These are phyloP conservation scores for Parnassius smintheus DNA, from an alignment of 2,888 invertebrate species.

Conservation along the genomic window DNA sequence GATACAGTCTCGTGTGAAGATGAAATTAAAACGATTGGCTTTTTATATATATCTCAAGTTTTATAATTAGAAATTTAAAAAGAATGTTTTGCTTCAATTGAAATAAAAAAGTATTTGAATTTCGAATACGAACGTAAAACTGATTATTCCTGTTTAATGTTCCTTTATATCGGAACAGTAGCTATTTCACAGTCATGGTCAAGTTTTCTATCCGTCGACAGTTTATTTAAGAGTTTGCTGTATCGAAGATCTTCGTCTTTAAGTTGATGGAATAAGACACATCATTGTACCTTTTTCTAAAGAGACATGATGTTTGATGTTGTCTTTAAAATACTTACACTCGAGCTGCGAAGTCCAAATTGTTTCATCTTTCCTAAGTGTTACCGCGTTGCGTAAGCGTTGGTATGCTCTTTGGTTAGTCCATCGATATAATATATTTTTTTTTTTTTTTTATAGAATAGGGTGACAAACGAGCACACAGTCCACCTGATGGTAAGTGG, in stretches of 20 bases:
- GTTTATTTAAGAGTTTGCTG: slow-evolving; percentile 16
- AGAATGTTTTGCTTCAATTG: neutral
- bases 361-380: slow-evolving; percentile 19
- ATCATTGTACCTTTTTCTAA: slow-evolving; percentile 16
- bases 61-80: no score
- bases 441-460: no score
- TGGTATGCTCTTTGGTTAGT: neutral
- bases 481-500: no score
- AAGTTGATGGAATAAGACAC: slow-evolving; percentile 2
- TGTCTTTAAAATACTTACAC: slow-evolving; percentile 24
- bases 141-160: neutral
- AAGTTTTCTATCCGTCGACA: slow-evolving; percentile 30
- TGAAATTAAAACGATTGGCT: no score
- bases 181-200: slow-evolving; percentile 15
- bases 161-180: slow-evolving; percentile 20
- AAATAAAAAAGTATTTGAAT: slow-evolving; percentile 10
- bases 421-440: slow-evolving; percentile 1
- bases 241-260: slow-evolving; percentile 12
- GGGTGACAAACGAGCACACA: no score
- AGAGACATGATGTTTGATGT: slow-evolving; percentile 22
- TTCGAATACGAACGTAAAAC: slow-evolving; percentile 1
- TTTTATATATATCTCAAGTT: no score
- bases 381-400: slow-evolving; percentile 26
- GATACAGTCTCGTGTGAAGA: no score
- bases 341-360: slow-evolving; percentile 31